These are phyloP conservation scores for Calliphora vicina DNA, from an alignment of 1,140 invertebrate species.

Conservation along the genomic window DNA sequence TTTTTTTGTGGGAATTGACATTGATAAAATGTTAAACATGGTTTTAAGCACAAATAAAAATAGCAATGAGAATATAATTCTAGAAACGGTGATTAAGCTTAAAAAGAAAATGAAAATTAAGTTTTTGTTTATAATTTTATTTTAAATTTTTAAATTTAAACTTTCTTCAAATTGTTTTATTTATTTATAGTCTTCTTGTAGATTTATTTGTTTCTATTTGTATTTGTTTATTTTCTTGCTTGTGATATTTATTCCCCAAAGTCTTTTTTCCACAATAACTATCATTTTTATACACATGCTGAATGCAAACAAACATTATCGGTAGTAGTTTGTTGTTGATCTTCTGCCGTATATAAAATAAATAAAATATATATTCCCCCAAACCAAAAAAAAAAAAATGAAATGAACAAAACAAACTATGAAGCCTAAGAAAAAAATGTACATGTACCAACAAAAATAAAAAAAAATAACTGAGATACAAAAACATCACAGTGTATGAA, in stretches of 20 bases:
- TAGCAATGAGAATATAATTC: too few species aligned
- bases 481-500: conserved; percentile 18
- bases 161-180: too few species aligned
- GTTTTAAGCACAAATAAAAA: too few species aligned
- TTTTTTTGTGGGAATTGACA: too few species aligned
- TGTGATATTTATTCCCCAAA: not conserved
- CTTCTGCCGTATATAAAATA: not conserved
- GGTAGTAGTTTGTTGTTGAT: conserved; percentile 13
- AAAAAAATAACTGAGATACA: not conserved
- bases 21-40: too few species aligned
- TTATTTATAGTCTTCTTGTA: too few species aligned
- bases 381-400: too few species aligned
- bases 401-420: not conserved
- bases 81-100: too few species aligned
- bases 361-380: not conserved
- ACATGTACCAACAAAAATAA: not conserved
- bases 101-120: too few species aligned
- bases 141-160: too few species aligned
- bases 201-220: too few species aligned
- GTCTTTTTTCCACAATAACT: not conserved
- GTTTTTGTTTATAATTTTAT: too few species aligned
- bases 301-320: conserved; percentile 32
- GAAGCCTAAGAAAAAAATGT: not conserved
- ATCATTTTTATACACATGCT: conserved; percentile 28
- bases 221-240: not conserved